Percentiles rank a stretch among this genome's conserved stretches.
Conservation (phyloP, 1,140 invertebrate species). For the Cylas formicarius region DNA sequence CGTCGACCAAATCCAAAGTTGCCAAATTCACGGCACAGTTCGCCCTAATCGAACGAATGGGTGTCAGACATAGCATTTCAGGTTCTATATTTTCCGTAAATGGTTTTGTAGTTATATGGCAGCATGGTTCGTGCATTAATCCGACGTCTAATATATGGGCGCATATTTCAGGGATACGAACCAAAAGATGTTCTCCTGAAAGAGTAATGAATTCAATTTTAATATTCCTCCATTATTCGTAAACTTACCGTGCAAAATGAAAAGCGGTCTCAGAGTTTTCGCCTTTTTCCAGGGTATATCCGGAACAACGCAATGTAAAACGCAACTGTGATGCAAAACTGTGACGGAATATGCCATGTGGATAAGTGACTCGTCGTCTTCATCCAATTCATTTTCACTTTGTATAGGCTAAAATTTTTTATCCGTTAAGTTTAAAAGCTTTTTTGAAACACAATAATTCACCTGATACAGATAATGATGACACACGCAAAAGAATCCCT, state of each 20-base stretch:
- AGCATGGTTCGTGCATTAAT: conserved; percentile 68
- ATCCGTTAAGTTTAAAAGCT: conserved; percentile 1
- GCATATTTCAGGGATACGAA: conserved; percentile 69
- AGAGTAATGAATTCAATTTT: conserved; percentile 14
- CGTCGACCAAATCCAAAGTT: conserved; percentile 61
- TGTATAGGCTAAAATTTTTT: conserved; percentile 31
- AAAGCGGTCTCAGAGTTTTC: conserved; percentile 64
- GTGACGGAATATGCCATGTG: conserved; percentile 79
- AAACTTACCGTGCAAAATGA: conserved; percentile 54
- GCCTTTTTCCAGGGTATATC: conserved; percentile 69
- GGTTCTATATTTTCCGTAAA: conserved; percentile 45
- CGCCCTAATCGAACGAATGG: conserved; percentile 50
- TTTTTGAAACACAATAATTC: background rate
- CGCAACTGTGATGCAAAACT: conserved; percentile 70
- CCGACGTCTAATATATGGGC: conserved; percentile 75
- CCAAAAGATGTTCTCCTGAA: conserved; percentile 65
- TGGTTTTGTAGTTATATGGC: conserved; percentile 64
- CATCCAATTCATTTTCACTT: conserved; percentile 23
- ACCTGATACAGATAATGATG: conserved; percentile 77
- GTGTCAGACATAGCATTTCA: conserved; percentile 56
- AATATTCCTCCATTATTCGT: conserved; percentile 1
- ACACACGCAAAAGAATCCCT: conserved; percentile 71
- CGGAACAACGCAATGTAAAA: conserved; percentile 72
- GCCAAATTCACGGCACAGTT: conserved; percentile 57
- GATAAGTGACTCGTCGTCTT: conserved; percentile 45